Evolutionary conservation across 92 coral and sea anemone genomes (phyloP).

Genomic region (Porites lobata): DNA sequence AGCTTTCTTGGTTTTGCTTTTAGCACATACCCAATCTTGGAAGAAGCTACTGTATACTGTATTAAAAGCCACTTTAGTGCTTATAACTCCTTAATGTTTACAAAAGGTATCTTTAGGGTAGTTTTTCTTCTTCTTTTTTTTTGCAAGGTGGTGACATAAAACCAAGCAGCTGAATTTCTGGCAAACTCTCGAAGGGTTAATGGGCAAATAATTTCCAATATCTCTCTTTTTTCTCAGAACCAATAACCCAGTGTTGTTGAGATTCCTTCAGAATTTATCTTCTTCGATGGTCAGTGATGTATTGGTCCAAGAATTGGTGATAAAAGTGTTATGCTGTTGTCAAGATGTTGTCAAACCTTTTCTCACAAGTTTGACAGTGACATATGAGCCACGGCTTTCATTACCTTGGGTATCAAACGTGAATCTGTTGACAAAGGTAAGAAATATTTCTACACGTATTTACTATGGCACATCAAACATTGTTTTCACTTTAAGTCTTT

Average conservation of each 20-base stretch:
- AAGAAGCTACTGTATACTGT: too few relatives aligned
- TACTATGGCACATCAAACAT: not conserved
- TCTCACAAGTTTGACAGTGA: slow-evolving; percentile 71
- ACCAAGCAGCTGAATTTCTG: too few relatives aligned
- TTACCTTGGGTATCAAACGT: slow-evolving; percentile 88
- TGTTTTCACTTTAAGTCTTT: not conserved
- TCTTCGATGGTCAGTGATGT: slow-evolving; percentile 53
- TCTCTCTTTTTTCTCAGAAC: slow-evolving; percentile 63
- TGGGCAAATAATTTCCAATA: not conserved
- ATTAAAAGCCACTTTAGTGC: too few relatives aligned
- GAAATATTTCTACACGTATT: not conserved
- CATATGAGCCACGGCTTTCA: slow-evolving; percentile 89
- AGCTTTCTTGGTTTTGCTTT: too few relatives aligned
- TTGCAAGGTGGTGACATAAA: too few relatives aligned
- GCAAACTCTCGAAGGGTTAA: too few relatives aligned
- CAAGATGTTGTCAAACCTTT: slow-evolving; percentile 86
- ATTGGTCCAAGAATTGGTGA: slow-evolving; percentile 73
- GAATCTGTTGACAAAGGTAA: slow-evolving; percentile 80
- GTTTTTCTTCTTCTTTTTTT: too few relatives aligned
- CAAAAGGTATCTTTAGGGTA: too few relatives aligned
- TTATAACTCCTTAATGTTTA: too few relatives aligned
- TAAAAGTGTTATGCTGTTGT: slow-evolving; percentile 76
- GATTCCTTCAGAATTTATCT: slow-evolving; percentile 85
- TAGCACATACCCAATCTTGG: too few relatives aligned
- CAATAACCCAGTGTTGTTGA: slow-evolving; percentile 91